A percentile compares a stretch with the other conserved stretches of the same genome.
These are phyloP conservation scores for Eurystomus gularis DNA, from an alignment of 2,113 vertebrate species.

Conservation along the genomic window DNA sequence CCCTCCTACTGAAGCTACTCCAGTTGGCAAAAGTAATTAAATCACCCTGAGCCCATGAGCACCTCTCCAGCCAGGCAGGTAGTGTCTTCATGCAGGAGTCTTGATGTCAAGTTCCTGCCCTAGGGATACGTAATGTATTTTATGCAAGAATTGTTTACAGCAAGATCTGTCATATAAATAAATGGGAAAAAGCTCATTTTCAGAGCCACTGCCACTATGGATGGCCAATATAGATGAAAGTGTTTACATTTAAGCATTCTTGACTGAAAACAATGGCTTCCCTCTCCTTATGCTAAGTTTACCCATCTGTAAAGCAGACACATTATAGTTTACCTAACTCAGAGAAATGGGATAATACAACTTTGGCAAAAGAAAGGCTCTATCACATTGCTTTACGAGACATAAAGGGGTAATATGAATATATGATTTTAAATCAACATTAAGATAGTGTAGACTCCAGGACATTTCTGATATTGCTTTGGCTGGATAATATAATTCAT, in stretches of 20 bases:
- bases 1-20: background rate
- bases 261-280: conserved; percentile 20
- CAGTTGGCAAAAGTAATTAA: background rate
- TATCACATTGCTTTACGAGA: conserved; percentile 19
- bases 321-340: conserved; percentile 52
- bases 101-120: conserved; percentile 17
- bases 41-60: background rate
- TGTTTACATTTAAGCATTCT: conserved; percentile 22
- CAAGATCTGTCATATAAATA: conserved; percentile 57
- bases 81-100: background rate
- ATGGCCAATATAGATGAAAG: conserved; percentile 30
- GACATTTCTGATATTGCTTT: conserved; percentile 50
- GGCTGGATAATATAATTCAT: conserved; percentile 27
- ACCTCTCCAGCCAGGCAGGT: background rate
- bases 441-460: background rate
- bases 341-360: conserved; percentile 59
- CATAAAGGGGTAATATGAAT: conserved; percentile 52
- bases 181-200: conserved; percentile 28
- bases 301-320: conserved; percentile 55
- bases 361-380: conserved; percentile 29
- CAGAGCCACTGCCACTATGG: background rate
- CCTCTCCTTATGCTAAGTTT: conserved; percentile 41
- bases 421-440: conserved; percentile 58
- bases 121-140: conserved; percentile 28
- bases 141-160: conserved; percentile 21